Evolutionary conservation across 2,888 invertebrate genomes (phyloP), one percentile per base, ranked within the genome.

Genomic region (Operophtera brumata): DNA sequence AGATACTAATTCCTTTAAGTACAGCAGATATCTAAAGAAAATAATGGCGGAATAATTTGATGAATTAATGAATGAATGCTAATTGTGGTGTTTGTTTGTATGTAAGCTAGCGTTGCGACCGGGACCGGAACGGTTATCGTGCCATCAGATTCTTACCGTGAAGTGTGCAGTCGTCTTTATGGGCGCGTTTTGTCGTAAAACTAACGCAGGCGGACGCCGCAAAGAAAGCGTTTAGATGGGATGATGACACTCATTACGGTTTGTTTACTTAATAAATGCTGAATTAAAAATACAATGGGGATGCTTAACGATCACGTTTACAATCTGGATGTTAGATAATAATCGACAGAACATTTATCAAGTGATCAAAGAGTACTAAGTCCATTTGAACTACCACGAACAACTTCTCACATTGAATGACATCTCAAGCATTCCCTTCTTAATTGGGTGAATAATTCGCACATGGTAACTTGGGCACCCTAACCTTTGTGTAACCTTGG

Each of bases 1-100:
- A 60, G 57, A 61, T 58, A 65, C 62, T 62, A 65, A 65, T 65
- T 62, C 59, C 57, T 51, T 56, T 14, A 20, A 20, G 20, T 20
- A 47, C 51, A 57, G 53, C 57, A 59, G 58, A 57, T 57, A 62
- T 62, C 59, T 59, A 57, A 54, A 57, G 61, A 59, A 59, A 57
- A 62, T 62, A 62, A 65, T 65, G 62, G 56, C 59, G 57, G 57
- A 62, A 63, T 65, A 65, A 63, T 63, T 62, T 65, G 62, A 65
- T 59, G 65, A 63, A 58, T 62, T 61, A 65, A 65, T 65, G 62
- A 65, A 62, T 63, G 61, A 65, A 65, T 62, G 65, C 65, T 65
- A 65, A 65, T 63, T 65, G 62, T 59, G 54, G 61, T 57, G 63
- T 61, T 62, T 61, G 65, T 65, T 62, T 62, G 62, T 61, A 59